Base-by-base conservation (phyloP, 2,797 vertebrate species). In the Lophius americanus region DNA sequence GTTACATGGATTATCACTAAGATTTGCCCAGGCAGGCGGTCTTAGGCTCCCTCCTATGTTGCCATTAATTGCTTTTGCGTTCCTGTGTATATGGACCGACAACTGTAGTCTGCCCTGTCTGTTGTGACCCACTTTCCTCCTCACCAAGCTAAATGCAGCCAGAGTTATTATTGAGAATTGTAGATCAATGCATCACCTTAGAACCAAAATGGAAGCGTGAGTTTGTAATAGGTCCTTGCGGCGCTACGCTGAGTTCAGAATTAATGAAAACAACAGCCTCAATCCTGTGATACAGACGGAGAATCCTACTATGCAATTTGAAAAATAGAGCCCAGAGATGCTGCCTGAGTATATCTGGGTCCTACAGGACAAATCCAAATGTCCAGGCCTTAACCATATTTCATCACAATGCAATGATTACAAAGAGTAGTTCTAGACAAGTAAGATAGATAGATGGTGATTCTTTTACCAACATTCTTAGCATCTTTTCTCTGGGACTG, bases 81-180 rank as follows among this genome's bases (percentile, higher is more conserved):
- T 4, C 2, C 9, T 11, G 54, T 53, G 54, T 12, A 41, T 39
- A 44, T 38, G 55, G 56, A 65, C 51, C 52, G 58, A 23, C 44
- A 49, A 3, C 44, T 51, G 53, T 38, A 37, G 51, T 33, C 56
- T 58, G 33, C 7, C 38, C 48, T 12, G 4, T 73, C 71, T 60
- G 59, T 38, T 67, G 42, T 68, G 68, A 70, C 66, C 70, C 79
- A 73, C 61, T 78, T 74, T 42, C 41, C 33, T 7, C 68, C 32
- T 58, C 54, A 56, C 35, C 61, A 46, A 60, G 65, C 76, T 74
- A 55, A 64, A 76, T 66, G 62, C 64, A 74, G 68, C 33, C 1
- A 51, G 55, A 14, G 68, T 90, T 89, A 88, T 89, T 91, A 89
- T 92, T 89, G 85, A 82, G 73, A 63, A 48, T 69, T 44, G 12